Percentiles rank a stretch among this genome's conserved stretches.
Evolutionary conservation across 2,797 vertebrate species (phyloP).

Genomic region (Poecile montanus): DNA sequence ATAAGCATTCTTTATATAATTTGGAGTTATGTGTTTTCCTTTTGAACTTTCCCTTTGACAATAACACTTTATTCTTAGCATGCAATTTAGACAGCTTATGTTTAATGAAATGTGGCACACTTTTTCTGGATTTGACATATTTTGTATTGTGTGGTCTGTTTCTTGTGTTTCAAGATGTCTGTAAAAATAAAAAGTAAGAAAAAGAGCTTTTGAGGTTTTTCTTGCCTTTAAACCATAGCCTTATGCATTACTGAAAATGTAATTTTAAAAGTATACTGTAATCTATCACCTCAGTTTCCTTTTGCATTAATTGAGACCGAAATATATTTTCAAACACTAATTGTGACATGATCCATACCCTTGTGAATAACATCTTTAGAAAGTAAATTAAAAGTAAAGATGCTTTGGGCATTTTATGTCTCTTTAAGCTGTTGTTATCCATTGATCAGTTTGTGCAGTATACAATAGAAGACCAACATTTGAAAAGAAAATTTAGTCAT

Average conservation of each 20-base stretch:
- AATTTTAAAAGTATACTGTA: background rate
- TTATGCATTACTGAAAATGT: background rate
- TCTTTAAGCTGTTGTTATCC: background rate
- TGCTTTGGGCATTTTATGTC: background rate
- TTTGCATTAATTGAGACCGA: background rate
- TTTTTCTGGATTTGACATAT: background rate
- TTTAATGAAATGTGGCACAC: background rate
- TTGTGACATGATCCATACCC: background rate
- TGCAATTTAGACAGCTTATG: background rate
- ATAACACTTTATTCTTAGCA: conserved; percentile 4
- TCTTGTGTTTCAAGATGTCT: background rate
- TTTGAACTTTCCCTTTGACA: conserved; percentile 17
- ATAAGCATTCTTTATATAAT: conserved; percentile 1
- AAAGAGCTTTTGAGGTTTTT: background rate
- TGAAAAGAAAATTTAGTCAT: background rate
- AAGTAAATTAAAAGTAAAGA: background rate
- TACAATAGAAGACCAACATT: background rate
- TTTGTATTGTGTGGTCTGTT: background rate
- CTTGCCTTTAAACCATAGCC: background rate
- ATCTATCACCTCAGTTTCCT: background rate
- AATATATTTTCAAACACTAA: background rate
- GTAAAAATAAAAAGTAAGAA: background rate
- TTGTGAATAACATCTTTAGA: background rate
- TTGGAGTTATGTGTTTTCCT: background rate
- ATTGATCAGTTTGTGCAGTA: conserved; percentile 8